Evolutionary conservation across 2,888 invertebrate species (phyloP), one percentile per base, ranked within the genome.

Genomic region (Drosophila quasianomalipes): DNA sequence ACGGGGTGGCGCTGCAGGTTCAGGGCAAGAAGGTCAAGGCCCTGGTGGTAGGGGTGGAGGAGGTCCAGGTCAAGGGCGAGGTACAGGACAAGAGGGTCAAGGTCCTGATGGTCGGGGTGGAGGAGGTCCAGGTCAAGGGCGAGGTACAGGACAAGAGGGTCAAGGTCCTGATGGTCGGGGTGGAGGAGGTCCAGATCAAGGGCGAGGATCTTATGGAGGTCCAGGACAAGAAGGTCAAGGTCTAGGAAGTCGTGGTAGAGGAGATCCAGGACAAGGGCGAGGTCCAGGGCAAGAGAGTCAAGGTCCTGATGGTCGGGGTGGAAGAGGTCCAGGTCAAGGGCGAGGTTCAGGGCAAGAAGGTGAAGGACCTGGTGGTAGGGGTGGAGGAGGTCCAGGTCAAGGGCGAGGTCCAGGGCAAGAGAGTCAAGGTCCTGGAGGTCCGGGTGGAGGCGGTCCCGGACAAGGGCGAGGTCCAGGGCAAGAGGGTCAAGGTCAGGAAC

Each of bases 321-420:
- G 26, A 39, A 52, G 31, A 2, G 16, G 33, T 0, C 10, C 44
- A 10, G 66, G n/a, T 3, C 60, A 54, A 39, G 47, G 41, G 35
- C 52, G n/a, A 26, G 47, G 31, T 28, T 14, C 19, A 14, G 59
- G 16, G 3, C 39, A 26, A 22, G 66, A 62, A 4, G 57, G 16
- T 22, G 30, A 44, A 22, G 44, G 33, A 2, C 35, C 5, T 1
- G 14, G 35, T 4, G 44, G 31, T 10, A 10, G 10, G 0, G 31
- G 31, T 19, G 22, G 31, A 16, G 16, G 3, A 5, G 16, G 31
- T 2, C 61, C 30, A 0, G 60, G 54, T 0, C 55, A 63, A 2
- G 54, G 22, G 52, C 52, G n/a, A 5, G 16, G 54, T 6, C 70
- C 19, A 14, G 59, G 26, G 4, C 39, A 26, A n/a, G 66, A 66